phyloP scores from a whole-genome alignment of 2,113 vertebrate species.

The Leucopsar rothschildi region DNA sequence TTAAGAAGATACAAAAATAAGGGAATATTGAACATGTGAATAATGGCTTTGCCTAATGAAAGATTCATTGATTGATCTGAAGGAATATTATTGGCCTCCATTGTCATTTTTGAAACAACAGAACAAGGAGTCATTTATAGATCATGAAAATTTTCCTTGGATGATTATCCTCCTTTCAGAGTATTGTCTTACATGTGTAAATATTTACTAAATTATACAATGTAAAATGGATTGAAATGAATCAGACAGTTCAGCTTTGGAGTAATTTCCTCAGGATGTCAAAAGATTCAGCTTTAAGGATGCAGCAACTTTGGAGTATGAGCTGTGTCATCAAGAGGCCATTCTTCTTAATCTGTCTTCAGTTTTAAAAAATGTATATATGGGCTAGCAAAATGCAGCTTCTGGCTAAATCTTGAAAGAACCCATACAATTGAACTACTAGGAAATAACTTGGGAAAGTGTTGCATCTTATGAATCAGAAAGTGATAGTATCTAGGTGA shows the following conservation, averaged over 20 bases:
- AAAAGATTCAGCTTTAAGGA: not conserved
- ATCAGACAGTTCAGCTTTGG: not conserved
- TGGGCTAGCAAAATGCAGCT: not conserved
- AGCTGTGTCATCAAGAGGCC: not conserved
- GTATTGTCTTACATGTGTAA: not conserved
- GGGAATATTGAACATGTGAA: not conserved
- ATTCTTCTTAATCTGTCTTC: not conserved
- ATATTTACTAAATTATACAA: not conserved
- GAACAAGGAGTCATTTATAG: not conserved
- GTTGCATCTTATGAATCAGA: not conserved
- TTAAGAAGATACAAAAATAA: not conserved
- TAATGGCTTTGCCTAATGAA: not conserved
- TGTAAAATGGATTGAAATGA: not conserved
- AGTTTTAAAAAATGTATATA: not conserved
- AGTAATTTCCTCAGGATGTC: not conserved
- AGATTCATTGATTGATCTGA: not conserved
- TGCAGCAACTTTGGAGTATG: not conserved
- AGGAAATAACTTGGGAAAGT: not conserved
- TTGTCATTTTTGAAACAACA: not conserved
- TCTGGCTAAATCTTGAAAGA: not conserved
- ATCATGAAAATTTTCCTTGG: not conserved
- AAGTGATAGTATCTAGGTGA: not conserved
- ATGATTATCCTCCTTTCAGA: not conserved
- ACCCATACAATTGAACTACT: not conserved
- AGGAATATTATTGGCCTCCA: not conserved